phyloP scores from a whole-genome alignment of 2,797 vertebrate species.

The Enteromius argenteus region DNA sequence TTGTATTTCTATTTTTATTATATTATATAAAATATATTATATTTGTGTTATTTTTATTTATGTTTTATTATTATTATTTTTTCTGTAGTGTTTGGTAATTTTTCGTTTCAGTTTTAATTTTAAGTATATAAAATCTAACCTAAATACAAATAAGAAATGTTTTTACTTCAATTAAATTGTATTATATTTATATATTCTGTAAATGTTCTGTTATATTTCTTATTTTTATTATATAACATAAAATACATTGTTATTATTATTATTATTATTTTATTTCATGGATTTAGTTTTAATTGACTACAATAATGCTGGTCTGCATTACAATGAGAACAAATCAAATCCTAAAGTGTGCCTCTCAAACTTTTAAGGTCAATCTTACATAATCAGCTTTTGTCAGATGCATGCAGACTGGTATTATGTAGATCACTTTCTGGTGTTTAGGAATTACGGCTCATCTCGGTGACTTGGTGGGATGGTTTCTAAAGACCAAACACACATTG shows the following conservation, averaged over 20 bases:
- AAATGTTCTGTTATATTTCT: not conserved
- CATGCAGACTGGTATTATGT: not conserved
- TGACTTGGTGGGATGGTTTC: not conserved
- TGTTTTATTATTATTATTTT: too few relatives aligned
- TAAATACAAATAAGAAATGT: too few relatives aligned
- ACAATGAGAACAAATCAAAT: not conserved
- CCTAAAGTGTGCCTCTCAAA: not conserved
- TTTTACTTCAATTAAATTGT: too few relatives aligned
- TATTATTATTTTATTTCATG: not conserved
- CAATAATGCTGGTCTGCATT: not conserved
- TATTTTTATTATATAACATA: not conserved
- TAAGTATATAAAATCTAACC: too few relatives aligned
- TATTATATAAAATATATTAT: not conserved
- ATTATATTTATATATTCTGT: too few relatives aligned
- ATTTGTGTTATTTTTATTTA: not conserved
- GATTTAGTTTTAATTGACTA: not conserved
- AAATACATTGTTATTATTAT: not conserved
- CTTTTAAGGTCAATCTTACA: not conserved
- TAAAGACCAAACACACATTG: not conserved
- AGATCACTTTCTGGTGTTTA: not conserved
- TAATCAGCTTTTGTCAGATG: not conserved
- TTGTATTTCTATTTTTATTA: not conserved
- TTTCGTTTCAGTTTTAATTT: too few relatives aligned
- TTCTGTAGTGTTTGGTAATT: too few relatives aligned
- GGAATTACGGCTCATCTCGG: not conserved